Conservation (phyloP, 2,113 vertebrate genomes). For the Elephantulus edwardii region DNA sequence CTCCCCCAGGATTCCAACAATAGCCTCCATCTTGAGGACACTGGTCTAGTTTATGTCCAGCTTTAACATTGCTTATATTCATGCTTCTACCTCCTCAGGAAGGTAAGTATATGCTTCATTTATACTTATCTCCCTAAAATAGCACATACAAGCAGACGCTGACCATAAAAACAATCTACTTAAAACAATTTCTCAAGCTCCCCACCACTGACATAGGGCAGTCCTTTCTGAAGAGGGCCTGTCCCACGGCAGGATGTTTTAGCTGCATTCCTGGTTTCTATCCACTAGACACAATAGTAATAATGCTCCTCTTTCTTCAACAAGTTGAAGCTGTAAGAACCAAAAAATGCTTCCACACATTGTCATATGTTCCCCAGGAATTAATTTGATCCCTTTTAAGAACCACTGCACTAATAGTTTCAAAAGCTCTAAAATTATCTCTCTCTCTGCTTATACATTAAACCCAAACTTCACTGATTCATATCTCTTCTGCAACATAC, state of each 20-base stretch:
- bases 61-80: background rate
- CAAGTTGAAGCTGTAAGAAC: background rate
- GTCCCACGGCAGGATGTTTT: background rate
- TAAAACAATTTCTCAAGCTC: conserved; percentile 12
- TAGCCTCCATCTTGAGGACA: background rate
- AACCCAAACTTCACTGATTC: background rate
- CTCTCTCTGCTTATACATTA: background rate
- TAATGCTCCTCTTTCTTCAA: background rate
- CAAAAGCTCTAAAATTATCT: conserved; percentile 20
- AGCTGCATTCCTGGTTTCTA: background rate
- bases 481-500: background rate
- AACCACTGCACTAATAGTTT: background rate
- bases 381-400: background rate
- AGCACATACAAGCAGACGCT: background rate
- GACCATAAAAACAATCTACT: background rate
- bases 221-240: background rate
- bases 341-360: background rate
- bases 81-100: background rate
- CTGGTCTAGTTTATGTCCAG: background rate
- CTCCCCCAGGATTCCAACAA: background rate
- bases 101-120: background rate
- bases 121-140: background rate
- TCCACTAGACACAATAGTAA: background rate
- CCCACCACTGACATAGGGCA: background rate
- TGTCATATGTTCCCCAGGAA: background rate